Evolutionary conservation across 1,140 invertebrate genomes (phyloP), one percentile per base, ranked within the genome.

Genomic region (Aphidius ervi): DNA sequence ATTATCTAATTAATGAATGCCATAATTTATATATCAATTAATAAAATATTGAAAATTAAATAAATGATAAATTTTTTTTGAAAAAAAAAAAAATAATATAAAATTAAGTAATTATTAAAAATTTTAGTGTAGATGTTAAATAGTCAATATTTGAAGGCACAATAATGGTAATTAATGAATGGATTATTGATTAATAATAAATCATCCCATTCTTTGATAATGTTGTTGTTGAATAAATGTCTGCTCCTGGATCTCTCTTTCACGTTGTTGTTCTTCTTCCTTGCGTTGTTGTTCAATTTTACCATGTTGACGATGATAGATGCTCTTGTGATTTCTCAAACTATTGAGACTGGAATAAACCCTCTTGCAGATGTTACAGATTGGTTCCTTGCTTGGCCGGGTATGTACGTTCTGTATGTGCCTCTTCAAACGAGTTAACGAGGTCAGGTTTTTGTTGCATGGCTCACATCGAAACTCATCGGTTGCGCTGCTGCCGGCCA

Each of bases 361-460:
- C 71, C 90, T 86, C 76, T 90, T 90, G 83, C 90, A 93, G 79
- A 92, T 91, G 82, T 90, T 91, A 85, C 91, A 93, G 72, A 91
- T 88, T 66, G 88, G 89, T 81, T 91, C 89, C 81, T 89, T 86
- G 74, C 88, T 90, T 67, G 90, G 90, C 70, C 88, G 83, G 84
- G 90, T 90, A 81, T 91, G 89, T 70, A 91, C 89, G 82, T 91
- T 91, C 84, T 91, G 89, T 81, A 91, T 90, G 82, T 92, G 90
- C 66, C 89, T 86, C 83, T 89, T 91, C 78, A 91, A 86, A 71
- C 89, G 86, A 70, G 89, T 91, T 78, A 91, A 82, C 65, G 89
- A 91, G 72, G 88, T 90, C 70, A 90, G 82, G 80, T 88, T 90
- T 86, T 91, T 91, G 86, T 91, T 91, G 88, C 89, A 92, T 72